Evolutionary conservation across 2,797 vertebrate species (phyloP).

Genomic region (Oryzias dopingdopingensis): DNA sequence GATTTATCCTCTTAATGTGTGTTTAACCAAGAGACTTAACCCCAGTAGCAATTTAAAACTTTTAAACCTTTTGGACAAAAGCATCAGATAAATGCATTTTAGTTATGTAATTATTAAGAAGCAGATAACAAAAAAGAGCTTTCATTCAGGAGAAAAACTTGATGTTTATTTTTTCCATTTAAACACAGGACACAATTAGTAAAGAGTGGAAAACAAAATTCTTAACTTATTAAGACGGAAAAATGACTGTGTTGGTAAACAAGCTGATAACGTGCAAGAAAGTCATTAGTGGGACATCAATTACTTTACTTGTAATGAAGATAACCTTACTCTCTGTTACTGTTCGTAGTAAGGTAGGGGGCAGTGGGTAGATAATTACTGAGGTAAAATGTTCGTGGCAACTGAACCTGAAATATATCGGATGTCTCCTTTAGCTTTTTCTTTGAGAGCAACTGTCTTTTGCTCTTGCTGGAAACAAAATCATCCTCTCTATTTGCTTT

Average conservation of each 20-base stretch:
- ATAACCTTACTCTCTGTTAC: slow-evolving; percentile 46
- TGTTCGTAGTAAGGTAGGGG: background rate
- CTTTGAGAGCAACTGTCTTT: slow-evolving; percentile 33
- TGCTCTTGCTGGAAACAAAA: slow-evolving; percentile 1
- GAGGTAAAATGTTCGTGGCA: slow-evolving; percentile 27
- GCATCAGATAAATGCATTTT: too few relatives aligned
- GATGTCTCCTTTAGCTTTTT: slow-evolving; percentile 36
- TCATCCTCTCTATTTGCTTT: slow-evolving; percentile 6
- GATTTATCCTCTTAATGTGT: too few relatives aligned
- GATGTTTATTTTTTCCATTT: background rate
- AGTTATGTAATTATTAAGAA: too few relatives aligned
- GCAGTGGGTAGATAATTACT: slow-evolving; percentile 20
- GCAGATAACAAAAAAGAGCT: too few relatives aligned
- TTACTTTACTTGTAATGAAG: slow-evolving; percentile 62
- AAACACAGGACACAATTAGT: background rate
- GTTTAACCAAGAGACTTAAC: too few relatives aligned
- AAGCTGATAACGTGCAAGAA: slow-evolving; percentile 39
- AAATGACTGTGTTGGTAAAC: slow-evolving; percentile 33
- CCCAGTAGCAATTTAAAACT: too few relatives aligned
- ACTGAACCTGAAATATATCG: slow-evolving; percentile 47
- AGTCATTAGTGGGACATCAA: slow-evolving; percentile 55
- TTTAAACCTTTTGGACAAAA: too few relatives aligned
- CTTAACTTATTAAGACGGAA: slow-evolving; percentile 64
- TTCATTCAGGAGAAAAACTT: too few relatives aligned
- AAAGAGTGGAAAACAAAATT: slow-evolving; percentile 17